Evolutionary conservation across 92 coral and sea anemone species (phyloP).

Genomic region (Blastomussa wellsi): DNA sequence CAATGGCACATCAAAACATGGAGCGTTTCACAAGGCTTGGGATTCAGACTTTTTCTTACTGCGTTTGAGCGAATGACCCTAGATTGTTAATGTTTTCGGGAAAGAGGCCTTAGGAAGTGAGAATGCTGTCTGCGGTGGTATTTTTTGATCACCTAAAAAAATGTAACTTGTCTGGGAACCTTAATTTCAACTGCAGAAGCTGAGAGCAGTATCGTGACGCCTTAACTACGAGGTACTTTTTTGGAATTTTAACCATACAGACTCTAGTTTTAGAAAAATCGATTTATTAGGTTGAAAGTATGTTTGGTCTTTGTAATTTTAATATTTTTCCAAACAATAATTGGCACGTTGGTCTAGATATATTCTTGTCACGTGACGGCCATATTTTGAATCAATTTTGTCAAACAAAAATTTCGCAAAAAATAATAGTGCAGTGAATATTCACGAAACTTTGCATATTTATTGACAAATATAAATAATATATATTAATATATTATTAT

Average conservation of each 20-base stretch:
- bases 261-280: conserved; percentile 25
- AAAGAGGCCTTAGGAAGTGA: conserved; percentile 32
- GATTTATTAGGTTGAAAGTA: conserved; percentile 16
- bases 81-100: conserved; percentile 40
- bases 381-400: too few relatives aligned
- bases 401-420: too few relatives aligned
- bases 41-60: conserved; percentile 33
- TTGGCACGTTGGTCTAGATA: conserved; percentile 11
- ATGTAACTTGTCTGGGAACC: conserved; percentile 33
- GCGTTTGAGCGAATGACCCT: conserved; percentile 25
- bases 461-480: too few relatives aligned
- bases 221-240: conserved; percentile 23
- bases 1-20: conserved; percentile 35
- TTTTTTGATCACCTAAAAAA: conserved; percentile 16
- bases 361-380: too few relatives aligned
- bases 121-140: conserved; percentile 22
- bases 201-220: conserved; percentile 31
- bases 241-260: conserved; percentile 22
- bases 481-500: too few relatives aligned
- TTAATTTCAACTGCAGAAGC: conserved; percentile 17
- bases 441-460: too few relatives aligned
- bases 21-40: conserved; percentile 52
- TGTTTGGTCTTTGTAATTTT: conserved; percentile 24
- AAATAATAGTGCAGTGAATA: too few relatives aligned
- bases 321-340: conserved; percentile 15